Base-by-base conservation (phyloP, 2,113 vertebrate species). In the Polypterus senegalus region DNA sequence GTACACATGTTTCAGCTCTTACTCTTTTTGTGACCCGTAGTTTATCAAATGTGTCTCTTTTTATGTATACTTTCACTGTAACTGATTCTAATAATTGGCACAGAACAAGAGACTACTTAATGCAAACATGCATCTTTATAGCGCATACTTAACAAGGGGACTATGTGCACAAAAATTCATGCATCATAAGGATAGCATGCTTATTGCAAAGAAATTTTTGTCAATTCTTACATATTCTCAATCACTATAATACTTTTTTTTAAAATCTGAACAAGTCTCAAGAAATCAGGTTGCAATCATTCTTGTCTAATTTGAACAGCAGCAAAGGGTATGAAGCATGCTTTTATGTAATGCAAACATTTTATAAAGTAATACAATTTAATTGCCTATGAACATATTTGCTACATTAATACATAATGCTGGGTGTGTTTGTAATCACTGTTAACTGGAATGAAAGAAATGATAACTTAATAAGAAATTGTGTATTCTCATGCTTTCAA, bases 41-140 rank as follows among this genome's bases (percentile, higher is more conserved):
- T 63, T 56, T 52, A 7, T 52, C 7, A 52, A 8, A 8, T 52
- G 51, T 4, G 51, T 52, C 10, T 52, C 7, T 8, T 51, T 51
- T 51, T 8, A 52, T 52, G 51, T 8, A 52, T 8, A 52, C 7
- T 52, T 4, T 52, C 3, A 55, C 27, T 27, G 27, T 27, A 27
- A 27, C 27, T 27, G 27, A 72, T 69, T 60, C 49, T 59, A 53
- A 27, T 55, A 61, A 65, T 52, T 47, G 48, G 48, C 47, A 61
- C 49, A 62, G 47, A 54, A 48, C 65, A 58, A 44, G 62, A 47
- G 57, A 58, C 65, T 63, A 64, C 55, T 69, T 63, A 65, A 64
- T 72, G 70, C 60, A 65, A 48, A 56, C 67, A 67, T 73, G 70
- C 70, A 66, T 62, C 27, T 57, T 66, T 62, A 59, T 57, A 66